Percentiles rank a stretch among this genome's conserved stretches.
Conservation (phyloP, 2,113 vertebrate species). For the Diadophis punctatus region DNA sequence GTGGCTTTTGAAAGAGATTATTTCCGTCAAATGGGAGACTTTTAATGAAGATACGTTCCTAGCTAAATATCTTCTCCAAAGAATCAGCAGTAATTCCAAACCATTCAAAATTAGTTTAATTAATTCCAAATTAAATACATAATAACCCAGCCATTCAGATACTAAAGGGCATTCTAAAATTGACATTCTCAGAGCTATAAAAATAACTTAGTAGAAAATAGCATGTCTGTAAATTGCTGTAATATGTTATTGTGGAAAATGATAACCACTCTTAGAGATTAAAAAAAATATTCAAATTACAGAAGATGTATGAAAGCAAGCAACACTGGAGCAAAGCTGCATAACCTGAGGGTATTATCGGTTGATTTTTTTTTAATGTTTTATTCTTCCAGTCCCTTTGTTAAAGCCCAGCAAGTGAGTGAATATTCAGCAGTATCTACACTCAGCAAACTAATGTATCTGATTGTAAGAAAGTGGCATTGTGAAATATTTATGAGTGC, state of each 20-base stretch:
- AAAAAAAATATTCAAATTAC: conserved; percentile 56
- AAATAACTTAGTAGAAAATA: conserved; percentile 19
- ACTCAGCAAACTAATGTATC: conserved; percentile 65
- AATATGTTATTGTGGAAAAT: conserved; percentile 17
- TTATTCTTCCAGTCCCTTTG: conserved; percentile 61
- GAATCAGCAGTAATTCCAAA: conserved; percentile 27
- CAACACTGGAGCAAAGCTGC: conserved; percentile 33
- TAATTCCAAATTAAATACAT: conserved; percentile 64
- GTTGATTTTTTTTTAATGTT: conserved; percentile 40
- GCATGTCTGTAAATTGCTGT: neutral
- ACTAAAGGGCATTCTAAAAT: neutral
- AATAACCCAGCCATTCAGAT: conserved; percentile 16
- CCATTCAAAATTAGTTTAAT: conserved; percentile 4
- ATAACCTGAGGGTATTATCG: conserved; percentile 25
- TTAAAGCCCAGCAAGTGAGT: conserved; percentile 50
- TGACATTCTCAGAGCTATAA: conserved; percentile 33
- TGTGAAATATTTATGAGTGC: conserved; percentile 73
- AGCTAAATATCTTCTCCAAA: conserved; percentile 53
- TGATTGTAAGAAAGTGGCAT: conserved; percentile 68
- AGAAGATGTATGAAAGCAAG: conserved; percentile 53
- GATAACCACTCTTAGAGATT: conserved; percentile 44
- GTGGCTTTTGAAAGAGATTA: conserved; percentile 30
- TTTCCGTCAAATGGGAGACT: conserved; percentile 35
- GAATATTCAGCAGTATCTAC: conserved; percentile 55
- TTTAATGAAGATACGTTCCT: conserved; percentile 48